phyloP scores from a whole-genome alignment of 2,113 vertebrate species.

The Girardinichthys multiradiatus region DNA sequence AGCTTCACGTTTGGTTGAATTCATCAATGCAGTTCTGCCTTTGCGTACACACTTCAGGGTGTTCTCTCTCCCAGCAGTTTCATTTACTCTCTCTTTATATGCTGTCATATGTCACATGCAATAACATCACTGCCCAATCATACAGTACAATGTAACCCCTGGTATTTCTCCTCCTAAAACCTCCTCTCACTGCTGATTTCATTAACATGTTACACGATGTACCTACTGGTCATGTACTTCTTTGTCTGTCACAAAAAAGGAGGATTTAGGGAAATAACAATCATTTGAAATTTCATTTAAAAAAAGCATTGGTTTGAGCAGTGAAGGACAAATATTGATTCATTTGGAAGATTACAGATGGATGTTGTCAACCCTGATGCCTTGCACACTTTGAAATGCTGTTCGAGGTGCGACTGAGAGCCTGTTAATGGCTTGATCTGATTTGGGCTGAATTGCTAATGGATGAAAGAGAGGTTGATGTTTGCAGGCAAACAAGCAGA shows the following conservation, averaged over 20 bases:
- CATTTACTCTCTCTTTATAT: constrained; percentile 21
- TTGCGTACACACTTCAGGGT: constrained; percentile 40
- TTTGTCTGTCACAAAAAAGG: constrained; percentile 38
- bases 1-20: constrained; percentile 17
- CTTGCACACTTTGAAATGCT: constrained; percentile 48
- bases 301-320: constrained; percentile 18
- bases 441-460: constrained; percentile 60
- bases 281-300: constrained; percentile 9
- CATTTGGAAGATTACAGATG: constrained; percentile 48
- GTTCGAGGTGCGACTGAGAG: constrained; percentile 53
- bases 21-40: constrained; percentile 39
- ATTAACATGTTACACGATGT: constrained; percentile 47
- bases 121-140: constrained; percentile 6
- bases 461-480: constrained; percentile 50
- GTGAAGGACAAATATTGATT: constrained; percentile 36
- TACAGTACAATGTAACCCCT: background rate
- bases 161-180: constrained; percentile 29
- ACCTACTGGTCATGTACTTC: constrained; percentile 27
- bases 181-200: constrained; percentile 15
- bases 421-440: constrained; percentile 53
- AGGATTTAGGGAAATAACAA: constrained; percentile 21
- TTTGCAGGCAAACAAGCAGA: constrained; percentile 43
- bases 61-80: constrained; percentile 20
- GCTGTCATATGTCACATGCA: constrained; percentile 7
- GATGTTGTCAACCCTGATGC: constrained; percentile 44